Base-by-base conservation (phyloP, 2,113 vertebrate species). In the Oryzias celebensis region DNA sequence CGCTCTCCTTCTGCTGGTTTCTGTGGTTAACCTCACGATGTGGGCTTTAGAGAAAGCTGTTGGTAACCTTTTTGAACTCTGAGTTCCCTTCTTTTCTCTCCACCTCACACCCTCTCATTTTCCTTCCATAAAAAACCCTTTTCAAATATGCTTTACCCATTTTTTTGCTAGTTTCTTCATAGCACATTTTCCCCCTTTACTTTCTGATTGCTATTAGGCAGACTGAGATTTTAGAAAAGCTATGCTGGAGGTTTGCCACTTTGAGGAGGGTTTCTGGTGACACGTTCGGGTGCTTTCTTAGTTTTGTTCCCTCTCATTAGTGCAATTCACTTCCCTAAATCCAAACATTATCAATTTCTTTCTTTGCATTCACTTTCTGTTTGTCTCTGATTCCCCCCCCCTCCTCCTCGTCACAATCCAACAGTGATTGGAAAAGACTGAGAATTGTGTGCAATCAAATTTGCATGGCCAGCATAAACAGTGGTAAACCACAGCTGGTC, bases 211-310 rank as follows among this genome's bases (percentile, higher is more conserved):
- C 81, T 66, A 80, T 79, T 78, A 81, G 74, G 18, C 73, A 47
- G 68, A 63, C 78, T 82, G 61, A 75, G 80, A 80, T 82, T 88
- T 90, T 87, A 88, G 90, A 82, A 51, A 88, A 86, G 87, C 89
- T 87, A 89, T 45, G 65, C 79, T 84, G 83, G 84, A 87, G 65
- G 61, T 49, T 58, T 81, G 82, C 88, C 90, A 89, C 81, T 68
- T 76, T 81, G 73, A 62, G 79, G 69, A 69, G 79, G 36, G 31
- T 36, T 10, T 28, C 65, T 71, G 57, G 75, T 83, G 79, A 85
- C 82, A 66, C 73, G 45, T 55, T 65, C 77, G 78, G 70, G 75
- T 73, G 75, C 75, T 71, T 74, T 61, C 62, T 79, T 63, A 63
- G 75, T 73, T 85, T 73, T 52, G 66, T 63, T 78, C 78, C 57